phyloP scores from a whole-genome alignment of 2,888 invertebrate genomes.

The Tyria jacobaeae region DNA sequence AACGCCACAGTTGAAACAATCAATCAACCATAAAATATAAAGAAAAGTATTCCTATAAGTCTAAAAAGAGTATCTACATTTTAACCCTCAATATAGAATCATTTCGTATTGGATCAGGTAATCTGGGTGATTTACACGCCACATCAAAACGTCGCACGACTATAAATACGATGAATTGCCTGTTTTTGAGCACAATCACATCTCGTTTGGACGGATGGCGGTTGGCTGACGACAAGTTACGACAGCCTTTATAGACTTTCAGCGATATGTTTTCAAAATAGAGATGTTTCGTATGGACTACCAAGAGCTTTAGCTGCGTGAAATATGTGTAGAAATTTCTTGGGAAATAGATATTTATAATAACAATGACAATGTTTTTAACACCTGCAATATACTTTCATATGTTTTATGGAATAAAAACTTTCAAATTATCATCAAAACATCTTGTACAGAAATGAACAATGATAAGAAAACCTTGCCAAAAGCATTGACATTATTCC shows the following conservation, averaged over 20 bases:
- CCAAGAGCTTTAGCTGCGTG: background rate
- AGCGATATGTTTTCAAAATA: constrained; percentile 23
- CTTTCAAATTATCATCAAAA: no score
- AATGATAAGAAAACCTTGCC: no score
- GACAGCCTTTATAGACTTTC: constrained; percentile 34
- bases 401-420: no score
- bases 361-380: background rate
- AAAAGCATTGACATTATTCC: no score
- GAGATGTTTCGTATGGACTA: constrained; percentile 23
- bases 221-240: constrained; percentile 32
- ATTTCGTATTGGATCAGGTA: constrained; percentile 36
- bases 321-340: background rate
- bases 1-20: no score
- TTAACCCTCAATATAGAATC: constrained; percentile 1
- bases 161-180: constrained; percentile 41
- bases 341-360: background rate
- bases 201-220: constrained; percentile 45
- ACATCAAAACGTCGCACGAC: constrained; percentile 35
- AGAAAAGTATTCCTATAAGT: background rate
- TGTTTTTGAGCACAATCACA: constrained; percentile 45
- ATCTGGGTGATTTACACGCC: constrained; percentile 44
- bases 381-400: no score
- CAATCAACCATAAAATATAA: background rate
- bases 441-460: no score
- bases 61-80: background rate